A percentile compares a stretch with the other conserved stretches of the same genome.
phyloP scores from a whole-genome alignment of 1,140 invertebrate species.

The Anastrepha ludens region DNA sequence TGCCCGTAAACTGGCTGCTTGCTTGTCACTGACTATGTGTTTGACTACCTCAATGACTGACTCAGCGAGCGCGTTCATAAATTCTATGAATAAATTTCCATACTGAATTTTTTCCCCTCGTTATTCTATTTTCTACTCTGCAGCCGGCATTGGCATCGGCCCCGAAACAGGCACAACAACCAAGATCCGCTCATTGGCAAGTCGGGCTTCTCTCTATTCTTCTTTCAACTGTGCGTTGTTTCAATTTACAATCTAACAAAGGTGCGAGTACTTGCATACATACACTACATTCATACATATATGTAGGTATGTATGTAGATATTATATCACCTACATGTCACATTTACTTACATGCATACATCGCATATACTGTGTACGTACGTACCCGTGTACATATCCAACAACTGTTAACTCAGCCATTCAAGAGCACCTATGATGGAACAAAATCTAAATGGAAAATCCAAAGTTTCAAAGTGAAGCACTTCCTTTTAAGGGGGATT shows the following conservation, averaged over 20 bases:
- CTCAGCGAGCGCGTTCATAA: slow-evolving; percentile 34
- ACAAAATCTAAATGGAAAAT: neutral
- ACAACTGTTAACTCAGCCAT: neutral
- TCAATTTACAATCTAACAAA: neutral
- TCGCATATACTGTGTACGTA: no score
- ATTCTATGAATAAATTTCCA: slow-evolving; percentile 74
- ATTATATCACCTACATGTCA: neutral
- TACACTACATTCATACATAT: no score
- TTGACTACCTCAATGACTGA: slow-evolving; percentile 22
- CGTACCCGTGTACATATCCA: no score
- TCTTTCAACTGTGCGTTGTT: neutral
- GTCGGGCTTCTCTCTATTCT: neutral
- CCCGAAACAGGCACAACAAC: neutral
- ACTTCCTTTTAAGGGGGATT: neutral
- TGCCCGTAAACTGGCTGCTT: neutral
- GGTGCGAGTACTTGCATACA: neutral
- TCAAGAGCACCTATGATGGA: neutral
- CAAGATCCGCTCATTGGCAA: slow-evolving; percentile 10
- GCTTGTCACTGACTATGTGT: neutral
- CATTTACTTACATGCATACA: neutral
- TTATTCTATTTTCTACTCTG: slow-evolving; percentile 4
- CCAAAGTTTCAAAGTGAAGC: neutral
- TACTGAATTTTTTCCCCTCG: slow-evolving; percentile 70
- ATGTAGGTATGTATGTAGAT: neutral
- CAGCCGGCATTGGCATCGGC: neutral